Evolutionary conservation across 2,797 vertebrate species (phyloP).

Genomic region (Sorex maritimensis): DNA sequence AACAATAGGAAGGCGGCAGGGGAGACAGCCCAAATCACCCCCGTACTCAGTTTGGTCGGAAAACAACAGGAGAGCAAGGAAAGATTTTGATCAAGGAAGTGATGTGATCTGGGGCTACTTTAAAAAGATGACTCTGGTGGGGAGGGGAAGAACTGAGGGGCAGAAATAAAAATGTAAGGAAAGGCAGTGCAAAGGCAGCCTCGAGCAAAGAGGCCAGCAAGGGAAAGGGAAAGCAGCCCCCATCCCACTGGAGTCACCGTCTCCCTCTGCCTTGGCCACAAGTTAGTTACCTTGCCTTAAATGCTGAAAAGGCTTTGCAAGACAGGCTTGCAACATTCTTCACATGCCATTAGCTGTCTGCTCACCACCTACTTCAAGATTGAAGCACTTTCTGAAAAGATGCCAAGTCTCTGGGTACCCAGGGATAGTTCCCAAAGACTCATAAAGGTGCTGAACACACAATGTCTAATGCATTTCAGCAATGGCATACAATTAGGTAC

Average conservation of each 20-base stretch:
- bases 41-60: background rate
- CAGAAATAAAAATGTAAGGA: background rate
- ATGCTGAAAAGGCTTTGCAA: constrained; percentile 74
- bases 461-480: constrained; percentile 41
- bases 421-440: constrained; percentile 39
- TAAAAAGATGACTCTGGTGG: constrained; percentile 8
- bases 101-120: background rate
- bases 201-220: constrained; percentile 3
- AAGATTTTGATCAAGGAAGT: constrained; percentile 22
- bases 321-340: constrained; percentile 76
- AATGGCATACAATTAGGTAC: constrained; percentile 55
- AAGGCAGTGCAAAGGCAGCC: background rate
- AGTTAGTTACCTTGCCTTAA: constrained; percentile 40
- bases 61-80: background rate
- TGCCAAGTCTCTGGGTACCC: constrained; percentile 47
- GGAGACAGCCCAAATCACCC: background rate
- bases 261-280: constrained; percentile 44
- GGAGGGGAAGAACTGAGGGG: background rate
- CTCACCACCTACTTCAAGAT: constrained; percentile 64
- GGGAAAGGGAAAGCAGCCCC: constrained; percentile 5
- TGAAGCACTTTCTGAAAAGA: constrained; percentile 72
- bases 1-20: background rate
- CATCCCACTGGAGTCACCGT: background rate
- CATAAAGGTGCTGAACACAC: constrained; percentile 59
- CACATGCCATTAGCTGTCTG: constrained; percentile 69